Conservation (phyloP, 2,888 invertebrate species). For the Philereme transversata region DNA sequence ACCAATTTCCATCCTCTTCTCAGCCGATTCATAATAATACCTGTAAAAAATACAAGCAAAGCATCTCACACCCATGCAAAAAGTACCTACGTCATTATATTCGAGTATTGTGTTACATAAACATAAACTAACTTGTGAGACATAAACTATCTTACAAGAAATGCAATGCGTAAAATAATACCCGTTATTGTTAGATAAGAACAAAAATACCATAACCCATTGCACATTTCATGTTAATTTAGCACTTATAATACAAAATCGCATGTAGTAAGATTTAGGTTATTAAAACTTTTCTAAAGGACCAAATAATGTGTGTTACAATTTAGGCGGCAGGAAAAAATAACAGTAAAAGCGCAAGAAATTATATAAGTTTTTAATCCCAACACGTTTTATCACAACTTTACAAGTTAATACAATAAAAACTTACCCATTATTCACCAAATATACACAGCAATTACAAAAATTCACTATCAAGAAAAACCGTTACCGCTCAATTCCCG, state of each 20-base stretch:
- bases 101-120: too few relatives aligned
- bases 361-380: neutral
- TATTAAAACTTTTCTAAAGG: slow-evolving; percentile 1
- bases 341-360: neutral
- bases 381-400: neutral
- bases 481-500: slow-evolving; percentile 1
- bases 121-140: too few relatives aligned
- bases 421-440: neutral
- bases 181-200: neutral
- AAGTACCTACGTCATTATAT: too few relatives aligned
- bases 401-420: slow-evolving; percentile 2
- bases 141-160: neutral
- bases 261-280: too few relatives aligned
- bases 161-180: neutral
- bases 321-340: slow-evolving; percentile 1
- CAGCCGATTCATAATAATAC: slow-evolving; percentile 1
- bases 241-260: neutral
- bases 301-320: neutral
- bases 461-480: slow-evolving; percentile 1
- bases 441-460: slow-evolving; percentile 2
- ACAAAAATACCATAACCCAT: slow-evolving; percentile 2
- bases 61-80: too few relatives aligned
- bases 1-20: neutral
- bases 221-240: slow-evolving; percentile 1
- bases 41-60: neutral